Percentiles rank a stretch among this genome's conserved stretches.
Conservation (phyloP, 2,797 vertebrate species). For the Phataginus tetradactyla region DNA sequence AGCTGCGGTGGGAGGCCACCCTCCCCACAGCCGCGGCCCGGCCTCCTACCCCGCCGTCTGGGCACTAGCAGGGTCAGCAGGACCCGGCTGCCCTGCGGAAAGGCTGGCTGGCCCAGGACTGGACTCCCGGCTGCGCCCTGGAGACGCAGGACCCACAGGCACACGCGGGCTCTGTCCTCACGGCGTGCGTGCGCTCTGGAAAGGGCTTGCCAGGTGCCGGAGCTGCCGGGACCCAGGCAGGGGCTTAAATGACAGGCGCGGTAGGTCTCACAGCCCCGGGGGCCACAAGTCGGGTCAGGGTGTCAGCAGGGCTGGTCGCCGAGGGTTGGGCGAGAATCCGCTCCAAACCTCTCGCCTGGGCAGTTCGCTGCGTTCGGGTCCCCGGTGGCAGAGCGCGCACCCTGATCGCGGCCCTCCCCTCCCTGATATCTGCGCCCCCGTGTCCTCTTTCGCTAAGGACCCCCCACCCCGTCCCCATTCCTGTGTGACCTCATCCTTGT, state of each 20-base stretch:
- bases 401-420: neutral
- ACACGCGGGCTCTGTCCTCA: too few species aligned
- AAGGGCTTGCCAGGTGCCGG: neutral
- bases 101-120: too few species aligned
- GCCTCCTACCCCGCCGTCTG: too few species aligned
- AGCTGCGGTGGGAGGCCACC: neutral
- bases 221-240: neutral
- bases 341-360: neutral
- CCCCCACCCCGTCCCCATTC: neutral
- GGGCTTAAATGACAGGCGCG: neutral
- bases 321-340: neutral
- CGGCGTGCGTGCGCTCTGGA: neutral
- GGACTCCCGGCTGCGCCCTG: too few species aligned
- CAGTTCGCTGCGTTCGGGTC: neutral
- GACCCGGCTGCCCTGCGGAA: too few species aligned
- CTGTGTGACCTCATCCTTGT: too few species aligned
- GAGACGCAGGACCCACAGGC: too few species aligned
- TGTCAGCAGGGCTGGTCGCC: neutral
- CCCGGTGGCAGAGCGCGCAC: neutral
- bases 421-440: neutral
- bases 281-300: neutral
- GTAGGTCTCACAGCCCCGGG: neutral
- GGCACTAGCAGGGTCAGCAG: too few species aligned
- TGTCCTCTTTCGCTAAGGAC: neutral
- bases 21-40: neutral